phyloP scores from a whole-genome alignment of 2,113 vertebrate genomes.

The Amia ocellicauda region DNA sequence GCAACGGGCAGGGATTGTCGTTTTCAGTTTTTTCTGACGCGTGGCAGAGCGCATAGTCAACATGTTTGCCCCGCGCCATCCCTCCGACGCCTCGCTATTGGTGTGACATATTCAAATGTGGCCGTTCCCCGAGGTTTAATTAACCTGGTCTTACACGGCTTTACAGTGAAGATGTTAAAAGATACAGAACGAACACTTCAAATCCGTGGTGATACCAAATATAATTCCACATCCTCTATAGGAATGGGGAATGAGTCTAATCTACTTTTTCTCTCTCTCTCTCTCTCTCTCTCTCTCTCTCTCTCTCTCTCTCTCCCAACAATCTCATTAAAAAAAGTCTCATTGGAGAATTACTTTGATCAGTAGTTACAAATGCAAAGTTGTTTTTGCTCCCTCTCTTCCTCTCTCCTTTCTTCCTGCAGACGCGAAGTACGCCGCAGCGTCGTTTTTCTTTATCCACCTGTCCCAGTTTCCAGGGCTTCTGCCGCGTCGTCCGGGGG shows the following conservation, averaged over 20 bases:
- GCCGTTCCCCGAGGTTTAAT: conserved; percentile 66
- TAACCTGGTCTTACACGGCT: conserved; percentile 67
- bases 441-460: conserved; percentile 31
- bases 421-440: neutral
- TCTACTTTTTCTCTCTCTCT: conserved; percentile 16
- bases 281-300: neutral
- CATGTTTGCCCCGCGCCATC: conserved; percentile 52
- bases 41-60: conserved; percentile 52
- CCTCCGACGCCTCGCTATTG: conserved; percentile 47
- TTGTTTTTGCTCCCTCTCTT: conserved; percentile 33
- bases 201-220: conserved; percentile 26
- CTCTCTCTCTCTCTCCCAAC: conserved; percentile 29
- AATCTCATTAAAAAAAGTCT: conserved; percentile 55
- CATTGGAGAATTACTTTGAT: conserved; percentile 60
- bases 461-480: conserved; percentile 35
- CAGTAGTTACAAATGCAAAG: conserved; percentile 55
- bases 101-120: conserved; percentile 68
- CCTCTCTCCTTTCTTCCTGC: neutral
- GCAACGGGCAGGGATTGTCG: neutral
- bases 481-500: conserved; percentile 23
- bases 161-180: conserved; percentile 60
- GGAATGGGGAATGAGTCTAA: conserved; percentile 32
- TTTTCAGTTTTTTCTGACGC: conserved; percentile 25
- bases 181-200: conserved; percentile 21
- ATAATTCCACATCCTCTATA: conserved; percentile 32